Conservation (phyloP, 1,140 invertebrate genomes). For the Eciton burchellii region DNA sequence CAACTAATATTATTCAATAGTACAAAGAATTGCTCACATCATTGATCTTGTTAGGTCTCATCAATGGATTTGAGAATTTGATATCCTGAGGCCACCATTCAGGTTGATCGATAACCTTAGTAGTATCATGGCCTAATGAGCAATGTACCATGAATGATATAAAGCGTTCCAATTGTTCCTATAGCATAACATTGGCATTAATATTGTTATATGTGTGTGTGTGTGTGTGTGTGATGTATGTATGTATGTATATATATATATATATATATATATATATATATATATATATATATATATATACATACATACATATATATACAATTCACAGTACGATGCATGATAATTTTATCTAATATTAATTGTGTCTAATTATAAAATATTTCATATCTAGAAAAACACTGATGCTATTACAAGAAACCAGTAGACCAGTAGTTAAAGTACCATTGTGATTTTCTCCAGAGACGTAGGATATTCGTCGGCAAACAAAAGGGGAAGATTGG, state of each 20-base stretch:
- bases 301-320: too few relatives aligned
- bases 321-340: too few relatives aligned
- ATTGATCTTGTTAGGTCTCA: constrained; percentile 85
- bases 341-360: too few relatives aligned
- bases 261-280: too few relatives aligned
- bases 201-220: too few relatives aligned
- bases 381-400: too few relatives aligned
- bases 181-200: constrained; percentile 40
- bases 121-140: constrained; percentile 88
- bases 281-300: too few relatives aligned
- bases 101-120: constrained; percentile 87
- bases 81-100: constrained; percentile 90
- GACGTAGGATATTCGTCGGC: constrained; percentile 90
- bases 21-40: constrained; percentile 80
- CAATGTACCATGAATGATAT: constrained; percentile 91
- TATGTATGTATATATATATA: too few relatives aligned
- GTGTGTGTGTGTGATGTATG: too few relatives aligned
- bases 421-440: too few relatives aligned
- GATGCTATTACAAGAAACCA: too few relatives aligned
- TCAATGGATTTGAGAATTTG: constrained; percentile 88
- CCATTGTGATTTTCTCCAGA: constrained; percentile 87
- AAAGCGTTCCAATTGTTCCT: constrained; percentile 88
- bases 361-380: too few relatives aligned
- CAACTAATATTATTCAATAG: not conserved
- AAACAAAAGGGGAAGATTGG: constrained; percentile 89